Base-by-base conservation (phyloP, 2,797 vertebrate genomes). In the Geotrypetes seraphini region DNA sequence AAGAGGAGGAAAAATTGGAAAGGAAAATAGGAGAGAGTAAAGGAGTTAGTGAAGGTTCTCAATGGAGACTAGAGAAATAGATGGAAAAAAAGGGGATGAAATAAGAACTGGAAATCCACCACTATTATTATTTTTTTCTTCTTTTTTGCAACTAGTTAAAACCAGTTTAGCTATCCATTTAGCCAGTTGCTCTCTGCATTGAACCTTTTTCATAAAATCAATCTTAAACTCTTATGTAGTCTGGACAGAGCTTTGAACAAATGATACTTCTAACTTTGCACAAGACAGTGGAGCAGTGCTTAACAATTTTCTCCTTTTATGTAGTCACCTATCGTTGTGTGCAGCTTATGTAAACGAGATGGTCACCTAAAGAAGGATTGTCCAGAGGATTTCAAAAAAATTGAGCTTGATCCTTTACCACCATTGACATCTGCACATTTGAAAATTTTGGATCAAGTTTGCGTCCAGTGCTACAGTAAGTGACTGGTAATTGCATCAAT, bases 371-470 rank as follows among this genome's bases (percentile, higher is more conserved):
- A 94, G 61, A 88, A 73, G 24, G 93, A 94, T 59, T 97, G 93
- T 54, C 92, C 93, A 1, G 93, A 97, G 49, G 93, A 97, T 66
- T 95, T 97, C 75, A 96, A 89, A 75, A 92, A 87, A 53, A 88
- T 94, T 47, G 72, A 89, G 41, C 82, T 96, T 45, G 84, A 87
- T 7, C 83, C 88, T 16, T 61, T 96, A 45, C 91, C 92, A 23
- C 47, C 56, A 1, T 55, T 93, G 51, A 89, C 89, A 9, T 68
- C 76, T 7, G 86, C 79, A 36, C 97, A 94, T 65, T 69, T 75
- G 36, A 49, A 9, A 62, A 68, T 83, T 36, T 79, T 97, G 28
- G 82, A 91, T 73, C 71, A 85, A 73, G 85, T 91, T 56, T 96
- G 92, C 50, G 74, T 89, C 43, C 89, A 91, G 30, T 96, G 93